Evolutionary conservation across 1,140 invertebrate species (phyloP), one percentile per base, ranked within the genome.

Genomic region (Drosophila nigromelanica): DNA sequence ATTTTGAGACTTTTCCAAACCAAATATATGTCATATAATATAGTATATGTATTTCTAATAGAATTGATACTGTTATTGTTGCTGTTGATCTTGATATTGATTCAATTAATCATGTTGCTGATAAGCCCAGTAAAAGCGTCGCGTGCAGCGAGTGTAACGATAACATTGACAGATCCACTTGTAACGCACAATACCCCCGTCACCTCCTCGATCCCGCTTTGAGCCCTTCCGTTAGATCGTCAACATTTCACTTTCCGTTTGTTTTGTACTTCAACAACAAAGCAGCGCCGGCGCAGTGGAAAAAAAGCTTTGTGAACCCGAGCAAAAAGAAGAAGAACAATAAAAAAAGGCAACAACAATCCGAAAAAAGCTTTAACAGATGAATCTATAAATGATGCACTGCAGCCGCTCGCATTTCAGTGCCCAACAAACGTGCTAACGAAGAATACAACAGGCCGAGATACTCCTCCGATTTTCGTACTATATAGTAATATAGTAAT

Each of bases 171-270:
- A 61, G 42, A 14, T 43, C 40, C 4, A 12, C 10, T 27, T 54
- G 40, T 35, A 30, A 18, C 15, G 30, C n/a, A n/a, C n/a, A n/a
- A n/a, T 51, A 15, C 14, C 24, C 47, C 11, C 18, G 11, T 33
- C 15, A 0, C 27, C 27, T 6, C 5, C 27, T 0, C 27, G 5
- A 6, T 6, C 5, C 27, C 27, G 43, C 40, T 52, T 62, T 52
- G 15, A 66, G 50, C 15, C 24, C 33, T 45, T 51, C 24, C n/a
- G 37, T 58, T 42, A 58, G 75, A 87, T 82, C 72, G 67, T 51
- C 51, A 59, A 24, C 63, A 52, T 87, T 87, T 82, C 72, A 87
- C 82, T 89, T 78, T 81, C 60, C 52, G 69, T 72, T 76, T 69
- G 58, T 62, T 62, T 62, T 50, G 18, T 39, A 30, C 12, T 8